A percentile compares a stretch with the other conserved stretches of the same genome.
Evolutionary conservation across 2,797 vertebrate species (phyloP).

Genomic region (Sylvia borin): DNA sequence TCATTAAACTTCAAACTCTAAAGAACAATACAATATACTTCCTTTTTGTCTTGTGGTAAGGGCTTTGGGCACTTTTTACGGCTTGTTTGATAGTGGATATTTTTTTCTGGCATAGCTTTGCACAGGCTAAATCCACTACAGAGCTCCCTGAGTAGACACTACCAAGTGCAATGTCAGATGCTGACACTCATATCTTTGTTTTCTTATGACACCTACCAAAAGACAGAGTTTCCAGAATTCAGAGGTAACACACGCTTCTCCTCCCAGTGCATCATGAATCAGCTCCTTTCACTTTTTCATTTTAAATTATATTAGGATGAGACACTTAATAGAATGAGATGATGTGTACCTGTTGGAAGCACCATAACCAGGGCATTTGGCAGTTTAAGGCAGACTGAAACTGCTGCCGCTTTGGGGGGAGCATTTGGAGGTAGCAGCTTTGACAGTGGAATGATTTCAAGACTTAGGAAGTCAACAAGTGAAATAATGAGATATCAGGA

Average conservation of each 20-base stretch:
- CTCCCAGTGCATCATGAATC: neutral
- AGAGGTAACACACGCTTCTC: neutral
- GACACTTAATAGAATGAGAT: neutral
- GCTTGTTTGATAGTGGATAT: neutral
- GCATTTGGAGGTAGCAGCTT: neutral
- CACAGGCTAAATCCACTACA: neutral
- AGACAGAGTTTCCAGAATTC: neutral
- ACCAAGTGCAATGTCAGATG: neutral
- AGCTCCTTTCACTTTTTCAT: neutral
- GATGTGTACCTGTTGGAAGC: neutral
- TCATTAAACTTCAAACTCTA: neutral
- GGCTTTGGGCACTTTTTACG: neutral
- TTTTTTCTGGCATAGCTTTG: neutral
- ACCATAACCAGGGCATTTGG: neutral
- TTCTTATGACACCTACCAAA: neutral
- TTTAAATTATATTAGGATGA: neutral
- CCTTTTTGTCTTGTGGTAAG: neutral
- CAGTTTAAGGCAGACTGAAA: neutral
- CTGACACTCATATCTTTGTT: neutral
- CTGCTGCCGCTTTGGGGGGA: neutral
- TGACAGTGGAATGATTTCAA: neutral
- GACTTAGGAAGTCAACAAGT: neutral
- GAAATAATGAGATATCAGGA: neutral
- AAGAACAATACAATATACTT: neutral
- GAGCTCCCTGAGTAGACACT: neutral